Conservation (phyloP, 2,797 vertebrate species). For the Taeniopygia guttata region DNA sequence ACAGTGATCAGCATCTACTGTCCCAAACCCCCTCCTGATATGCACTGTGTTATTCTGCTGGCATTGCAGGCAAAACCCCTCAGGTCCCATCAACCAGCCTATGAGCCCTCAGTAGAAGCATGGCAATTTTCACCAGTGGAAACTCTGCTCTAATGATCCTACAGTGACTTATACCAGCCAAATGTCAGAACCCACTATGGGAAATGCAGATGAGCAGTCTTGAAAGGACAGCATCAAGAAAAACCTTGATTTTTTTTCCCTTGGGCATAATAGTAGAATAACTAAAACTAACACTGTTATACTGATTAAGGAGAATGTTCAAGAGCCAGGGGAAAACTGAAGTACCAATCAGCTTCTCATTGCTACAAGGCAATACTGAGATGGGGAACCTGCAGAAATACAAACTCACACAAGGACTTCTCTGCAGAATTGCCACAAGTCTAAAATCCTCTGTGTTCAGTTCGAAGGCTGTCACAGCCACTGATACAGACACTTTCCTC, state of each 20-base stretch:
- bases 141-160: background rate
- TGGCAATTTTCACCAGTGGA: background rate
- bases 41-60: background rate
- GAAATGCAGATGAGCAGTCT: background rate
- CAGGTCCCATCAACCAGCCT: background rate
- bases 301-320: background rate
- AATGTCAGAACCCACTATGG: background rate
- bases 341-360: background rate
- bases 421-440: background rate
- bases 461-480: background rate
- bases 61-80: background rate
- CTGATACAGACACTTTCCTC: background rate
- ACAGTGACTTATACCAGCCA: background rate
- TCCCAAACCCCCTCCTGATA: background rate
- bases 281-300: background rate
- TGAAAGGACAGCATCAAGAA: background rate
- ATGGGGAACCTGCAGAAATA: background rate
- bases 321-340: background rate
- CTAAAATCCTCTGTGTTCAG: background rate
- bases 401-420: background rate
- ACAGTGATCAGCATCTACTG: background rate
- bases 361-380: background rate
- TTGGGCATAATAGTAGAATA: background rate
- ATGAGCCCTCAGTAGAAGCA: background rate
- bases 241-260: background rate